Evolutionary conservation across 2,888 invertebrate species (phyloP).

Genomic region (Rapana venosa): DNA sequence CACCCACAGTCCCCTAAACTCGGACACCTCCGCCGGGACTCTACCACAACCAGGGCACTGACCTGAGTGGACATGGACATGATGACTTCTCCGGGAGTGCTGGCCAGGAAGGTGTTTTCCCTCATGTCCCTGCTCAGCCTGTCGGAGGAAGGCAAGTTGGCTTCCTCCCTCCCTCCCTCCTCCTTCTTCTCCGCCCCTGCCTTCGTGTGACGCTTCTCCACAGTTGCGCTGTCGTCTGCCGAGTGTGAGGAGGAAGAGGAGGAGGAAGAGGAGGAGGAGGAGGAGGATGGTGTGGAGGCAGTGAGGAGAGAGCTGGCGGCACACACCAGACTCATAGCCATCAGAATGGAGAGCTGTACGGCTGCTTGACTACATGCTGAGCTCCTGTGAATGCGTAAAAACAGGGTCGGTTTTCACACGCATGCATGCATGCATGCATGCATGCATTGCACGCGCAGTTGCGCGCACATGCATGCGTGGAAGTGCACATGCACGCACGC

Average conservation of each 20-base stretch:
- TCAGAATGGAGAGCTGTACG: not conserved
- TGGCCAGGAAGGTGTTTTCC: not conserved
- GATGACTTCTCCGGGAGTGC: not conserved
- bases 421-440: too few species aligned
- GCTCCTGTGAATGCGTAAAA: not conserved
- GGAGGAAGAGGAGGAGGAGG: not conserved
- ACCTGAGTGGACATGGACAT: conserved; percentile 5
- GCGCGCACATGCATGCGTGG: too few species aligned
- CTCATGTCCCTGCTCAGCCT: not conserved
- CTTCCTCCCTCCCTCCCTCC: not conserved
- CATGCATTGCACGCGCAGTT: too few species aligned
- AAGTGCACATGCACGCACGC: too few species aligned
- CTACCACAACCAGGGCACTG: too few species aligned
- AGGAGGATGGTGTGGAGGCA: not conserved
- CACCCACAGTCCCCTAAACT: too few species aligned
- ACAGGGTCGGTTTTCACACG: too few species aligned
- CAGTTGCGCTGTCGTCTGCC: not conserved
- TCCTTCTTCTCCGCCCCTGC: not conserved
- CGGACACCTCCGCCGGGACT: too few species aligned
- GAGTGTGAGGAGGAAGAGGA: not conserved
- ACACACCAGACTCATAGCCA: too few species aligned
- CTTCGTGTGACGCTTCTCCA: not conserved
- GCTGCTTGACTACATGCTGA: not conserved
- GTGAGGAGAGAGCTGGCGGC: too few species aligned
- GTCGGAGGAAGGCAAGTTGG: not conserved